Evolutionary conservation across 2,797 vertebrate species (phyloP).

Genomic region (Loriculus beryllinus): DNA sequence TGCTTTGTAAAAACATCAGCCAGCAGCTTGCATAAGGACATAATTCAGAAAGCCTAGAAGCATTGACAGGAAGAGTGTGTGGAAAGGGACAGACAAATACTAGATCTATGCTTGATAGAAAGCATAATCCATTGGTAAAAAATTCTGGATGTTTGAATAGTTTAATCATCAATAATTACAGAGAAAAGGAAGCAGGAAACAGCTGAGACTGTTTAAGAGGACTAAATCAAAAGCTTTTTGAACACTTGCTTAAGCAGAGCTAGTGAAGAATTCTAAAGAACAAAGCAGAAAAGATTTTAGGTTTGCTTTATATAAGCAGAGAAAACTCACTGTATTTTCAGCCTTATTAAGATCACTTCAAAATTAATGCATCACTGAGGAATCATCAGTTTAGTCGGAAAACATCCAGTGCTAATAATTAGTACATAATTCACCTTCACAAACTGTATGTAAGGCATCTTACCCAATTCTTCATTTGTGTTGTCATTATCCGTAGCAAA

Average conservation of each 20-base stretch:
- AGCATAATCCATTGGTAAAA: background rate
- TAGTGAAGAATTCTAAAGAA: background rate
- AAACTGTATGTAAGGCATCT: constrained; percentile 45
- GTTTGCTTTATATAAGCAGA: background rate
- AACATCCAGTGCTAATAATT: background rate
- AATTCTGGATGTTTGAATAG: background rate
- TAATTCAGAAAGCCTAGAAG: background rate
- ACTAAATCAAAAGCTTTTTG: background rate
- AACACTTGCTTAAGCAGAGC: background rate
- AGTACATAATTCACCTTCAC: background rate
- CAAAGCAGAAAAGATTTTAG: background rate
- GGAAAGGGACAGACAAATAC: background rate
- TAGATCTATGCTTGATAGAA: background rate
- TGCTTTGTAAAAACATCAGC: background rate
- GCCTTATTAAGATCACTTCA: background rate
- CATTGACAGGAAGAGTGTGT: background rate
- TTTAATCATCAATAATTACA: background rate
- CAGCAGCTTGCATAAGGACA: background rate
- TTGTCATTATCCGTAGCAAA: constrained; percentile 89
- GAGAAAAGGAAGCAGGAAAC: background rate
- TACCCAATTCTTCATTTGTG: constrained; percentile 94
- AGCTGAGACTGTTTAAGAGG: background rate
- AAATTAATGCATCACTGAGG: background rate
- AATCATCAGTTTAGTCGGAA: background rate
- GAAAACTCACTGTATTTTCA: background rate